Conservation (phyloP, 2,888 invertebrate genomes). For the Xestia xanthographa region DNA sequence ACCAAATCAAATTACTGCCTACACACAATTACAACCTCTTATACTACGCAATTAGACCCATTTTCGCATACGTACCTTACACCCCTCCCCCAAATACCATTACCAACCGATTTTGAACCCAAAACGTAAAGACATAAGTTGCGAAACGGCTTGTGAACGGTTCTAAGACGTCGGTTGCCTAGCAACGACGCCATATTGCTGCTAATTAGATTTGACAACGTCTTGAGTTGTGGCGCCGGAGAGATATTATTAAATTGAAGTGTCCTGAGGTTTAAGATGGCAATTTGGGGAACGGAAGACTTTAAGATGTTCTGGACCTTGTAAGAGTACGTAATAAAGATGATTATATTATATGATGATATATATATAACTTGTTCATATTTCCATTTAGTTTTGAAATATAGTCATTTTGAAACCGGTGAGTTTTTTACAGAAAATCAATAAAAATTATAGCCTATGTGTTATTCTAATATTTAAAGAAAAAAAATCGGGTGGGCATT, state of each 20-base stretch:
- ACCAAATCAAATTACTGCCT: conserved; percentile 38
- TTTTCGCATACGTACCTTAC: conserved; percentile 38
- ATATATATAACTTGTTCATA: not conserved
- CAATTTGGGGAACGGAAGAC: conserved; percentile 66
- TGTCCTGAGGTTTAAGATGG: conserved; percentile 81
- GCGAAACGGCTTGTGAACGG: conserved; percentile 60
- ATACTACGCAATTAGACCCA: conserved; percentile 25
- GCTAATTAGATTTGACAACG: conserved; percentile 80
- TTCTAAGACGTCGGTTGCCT: conserved; percentile 79
- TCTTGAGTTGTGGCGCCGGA: conserved; percentile 87
- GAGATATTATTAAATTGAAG: conserved; percentile 80
- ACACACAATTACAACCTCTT: conserved; percentile 50
- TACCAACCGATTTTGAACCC: conserved; percentile 53
- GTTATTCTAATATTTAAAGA: too few relatives aligned
- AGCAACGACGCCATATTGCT: conserved; percentile 83
- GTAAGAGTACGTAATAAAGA: not conserved
- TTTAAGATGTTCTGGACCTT: conserved; percentile 1
- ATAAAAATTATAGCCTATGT: too few relatives aligned
- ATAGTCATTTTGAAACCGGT: too few relatives aligned
- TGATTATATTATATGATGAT: too few relatives aligned
- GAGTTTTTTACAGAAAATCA: too few relatives aligned
- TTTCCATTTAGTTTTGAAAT: not conserved
- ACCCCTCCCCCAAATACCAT: conserved; percentile 55
- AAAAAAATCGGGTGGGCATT: too few relatives aligned
- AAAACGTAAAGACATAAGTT: conserved; percentile 61